These are phyloP conservation scores for Fragum whitleyi DNA, from an alignment of 2,888 invertebrate genomes.

Conservation along the genomic window DNA sequence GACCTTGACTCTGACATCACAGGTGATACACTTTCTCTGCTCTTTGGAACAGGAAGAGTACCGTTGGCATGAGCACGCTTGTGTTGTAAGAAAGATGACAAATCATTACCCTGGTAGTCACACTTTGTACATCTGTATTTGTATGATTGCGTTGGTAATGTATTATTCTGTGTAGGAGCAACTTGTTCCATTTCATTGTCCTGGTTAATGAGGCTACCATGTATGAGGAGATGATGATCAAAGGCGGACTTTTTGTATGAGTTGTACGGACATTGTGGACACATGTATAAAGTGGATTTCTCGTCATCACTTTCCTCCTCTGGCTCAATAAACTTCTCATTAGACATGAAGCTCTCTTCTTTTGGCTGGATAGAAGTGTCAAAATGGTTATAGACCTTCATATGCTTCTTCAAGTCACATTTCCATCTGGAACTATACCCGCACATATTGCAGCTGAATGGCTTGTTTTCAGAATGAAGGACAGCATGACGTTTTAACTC, in stretches of 20 bases:
- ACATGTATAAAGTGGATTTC: slow-evolving; percentile 72
- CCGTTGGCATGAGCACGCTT: slow-evolving; percentile 72
- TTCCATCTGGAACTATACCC: slow-evolving; percentile 84
- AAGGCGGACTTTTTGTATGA: slow-evolving; percentile 73
- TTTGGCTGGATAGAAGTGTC: slow-evolving; percentile 42
- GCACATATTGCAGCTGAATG: slow-evolving; percentile 82
- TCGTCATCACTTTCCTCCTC: slow-evolving; percentile 60
- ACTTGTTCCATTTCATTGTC: slow-evolving; percentile 38
- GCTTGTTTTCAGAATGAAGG: slow-evolving; percentile 83
- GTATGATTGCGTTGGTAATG: slow-evolving; percentile 38
- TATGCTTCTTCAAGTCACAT: slow-evolving; percentile 84
- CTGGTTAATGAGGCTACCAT: slow-evolving; percentile 62
- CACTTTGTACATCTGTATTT: slow-evolving; percentile 81
- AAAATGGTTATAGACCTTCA: slow-evolving; percentile 81
- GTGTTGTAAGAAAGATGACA: slow-evolving; percentile 80
- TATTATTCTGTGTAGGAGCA: slow-evolving; percentile 6
- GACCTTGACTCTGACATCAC: slow-evolving; percentile 41
- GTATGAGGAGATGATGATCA: slow-evolving; percentile 76
- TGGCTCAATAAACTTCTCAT: slow-evolving; percentile 41
- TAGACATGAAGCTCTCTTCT: slow-evolving; percentile 1
- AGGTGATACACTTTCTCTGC: slow-evolving; percentile 26
- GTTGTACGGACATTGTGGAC: slow-evolving; percentile 76
- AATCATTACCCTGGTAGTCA: slow-evolving; percentile 76
- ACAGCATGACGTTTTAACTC: slow-evolving; percentile 82
- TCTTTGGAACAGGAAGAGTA: slow-evolving; percentile 14